A percentile compares a stretch with the other conserved stretches of the same genome.
These are phyloP conservation scores for Teleopsis dalmanni DNA, from an alignment of 1,140 invertebrate genomes.

Conservation along the genomic window DNA sequence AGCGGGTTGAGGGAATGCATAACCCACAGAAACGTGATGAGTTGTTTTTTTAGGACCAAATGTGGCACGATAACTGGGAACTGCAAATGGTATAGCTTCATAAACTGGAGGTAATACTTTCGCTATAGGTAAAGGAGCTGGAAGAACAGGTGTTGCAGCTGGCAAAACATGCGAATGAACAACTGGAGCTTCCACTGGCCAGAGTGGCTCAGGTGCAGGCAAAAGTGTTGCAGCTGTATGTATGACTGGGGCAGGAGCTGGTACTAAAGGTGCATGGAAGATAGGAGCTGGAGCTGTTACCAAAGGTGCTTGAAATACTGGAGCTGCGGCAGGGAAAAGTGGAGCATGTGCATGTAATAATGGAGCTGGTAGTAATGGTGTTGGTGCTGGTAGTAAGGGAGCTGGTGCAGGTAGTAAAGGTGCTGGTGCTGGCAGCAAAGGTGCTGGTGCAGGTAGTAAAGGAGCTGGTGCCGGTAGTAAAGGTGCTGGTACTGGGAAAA, in stretches of 20 bases:
- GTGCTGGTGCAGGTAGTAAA: conserved; percentile 11
- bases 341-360: conserved; percentile 14
- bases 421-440: conserved; percentile 4
- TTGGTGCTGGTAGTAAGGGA: conserved; percentile 12
- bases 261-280: conserved; percentile 5
- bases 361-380: conserved; percentile 8
- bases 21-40: conserved; percentile 32
- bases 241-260: conserved; percentile 8
- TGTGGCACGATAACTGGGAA: conserved; percentile 30
- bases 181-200: conserved; percentile 7
- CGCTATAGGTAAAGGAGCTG: conserved; percentile 18
- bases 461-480: conserved; percentile 14
- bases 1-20: conserved; percentile 22
- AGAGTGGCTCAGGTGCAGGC: conserved; percentile 14
- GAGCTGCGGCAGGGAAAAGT: conserved; percentile 17
- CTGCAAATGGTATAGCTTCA: conserved; percentile 20
- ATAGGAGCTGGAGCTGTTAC: conserved; percentile 14
- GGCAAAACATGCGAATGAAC: conserved; percentile 19
- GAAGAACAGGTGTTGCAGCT: conserved; percentile 11
- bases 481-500: conserved; percentile 12
- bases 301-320: conserved; percentile 16
- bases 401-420: conserved; percentile 14
- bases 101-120: conserved; percentile 30
- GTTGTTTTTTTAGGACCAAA: conserved; percentile 36
- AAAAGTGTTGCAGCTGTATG: conserved; percentile 11